Conservation (phyloP, 2,113 vertebrate genomes). For the Silurus asotus region DNA sequence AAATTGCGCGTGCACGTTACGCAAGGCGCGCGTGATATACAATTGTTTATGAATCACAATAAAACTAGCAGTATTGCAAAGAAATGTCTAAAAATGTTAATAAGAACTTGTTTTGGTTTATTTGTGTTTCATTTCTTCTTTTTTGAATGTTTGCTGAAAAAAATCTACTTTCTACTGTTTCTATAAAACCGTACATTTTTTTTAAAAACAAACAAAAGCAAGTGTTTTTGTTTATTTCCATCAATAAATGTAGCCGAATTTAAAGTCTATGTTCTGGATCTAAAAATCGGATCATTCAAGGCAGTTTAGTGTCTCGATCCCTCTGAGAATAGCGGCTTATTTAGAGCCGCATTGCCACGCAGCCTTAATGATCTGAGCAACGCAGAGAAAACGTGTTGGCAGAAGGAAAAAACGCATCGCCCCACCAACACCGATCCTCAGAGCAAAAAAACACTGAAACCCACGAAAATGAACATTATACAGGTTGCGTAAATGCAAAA, state of each 20-base stretch:
- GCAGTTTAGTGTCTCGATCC: conserved; percentile 28
- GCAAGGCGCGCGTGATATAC: neutral
- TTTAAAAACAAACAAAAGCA: neutral
- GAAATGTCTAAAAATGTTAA: neutral
- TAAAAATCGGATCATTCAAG: neutral
- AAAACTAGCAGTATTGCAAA: neutral
- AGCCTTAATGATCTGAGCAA: conserved; percentile 44
- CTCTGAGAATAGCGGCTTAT: conserved; percentile 52
- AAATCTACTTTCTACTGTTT: neutral
- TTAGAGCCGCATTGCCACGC: conserved; percentile 44
- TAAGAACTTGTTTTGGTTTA: neutral
- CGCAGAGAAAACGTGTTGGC: conserved; percentile 47
- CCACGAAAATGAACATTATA: neutral
- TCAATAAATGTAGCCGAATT: too few species aligned
- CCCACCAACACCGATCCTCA: conserved; percentile 38
- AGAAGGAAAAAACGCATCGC: conserved; percentile 45
- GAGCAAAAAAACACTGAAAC: conserved; percentile 28
- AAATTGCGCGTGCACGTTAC: neutral
- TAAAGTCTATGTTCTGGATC: neutral
- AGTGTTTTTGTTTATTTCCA: too few species aligned
- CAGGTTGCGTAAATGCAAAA: neutral
- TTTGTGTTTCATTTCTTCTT: too few species aligned
- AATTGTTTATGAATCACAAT: neutral
- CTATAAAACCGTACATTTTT: neutral
- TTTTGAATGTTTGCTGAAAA: neutral